Conservation (phyloP, 2,113 vertebrate genomes). For the Ictalurus punctatus region DNA sequence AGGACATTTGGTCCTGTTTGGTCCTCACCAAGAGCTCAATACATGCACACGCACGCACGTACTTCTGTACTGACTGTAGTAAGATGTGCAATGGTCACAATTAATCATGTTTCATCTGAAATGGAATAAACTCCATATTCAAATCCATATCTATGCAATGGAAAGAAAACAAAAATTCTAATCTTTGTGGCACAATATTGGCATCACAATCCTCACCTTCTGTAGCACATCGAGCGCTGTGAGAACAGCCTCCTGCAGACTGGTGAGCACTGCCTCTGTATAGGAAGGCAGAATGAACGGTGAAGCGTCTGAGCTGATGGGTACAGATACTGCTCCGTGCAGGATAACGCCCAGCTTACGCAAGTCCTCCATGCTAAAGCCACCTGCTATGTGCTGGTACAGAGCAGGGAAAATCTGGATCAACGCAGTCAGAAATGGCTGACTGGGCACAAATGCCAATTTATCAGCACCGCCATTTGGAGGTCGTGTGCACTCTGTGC, state of each 20-base stretch:
- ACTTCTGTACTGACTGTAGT: not conserved
- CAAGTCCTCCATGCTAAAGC: slow-evolving; percentile 97
- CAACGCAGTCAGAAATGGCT: slow-evolving; percentile 96
- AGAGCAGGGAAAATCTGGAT: slow-evolving; percentile 97
- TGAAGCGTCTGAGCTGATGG: slow-evolving; percentile 97
- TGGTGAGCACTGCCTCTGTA: slow-evolving; percentile 94
- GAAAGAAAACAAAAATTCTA: not conserved
- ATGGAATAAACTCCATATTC: not conserved
- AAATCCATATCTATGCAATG: not conserved
- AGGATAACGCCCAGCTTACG: slow-evolving; percentile 92
- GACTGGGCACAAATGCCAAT: slow-evolving; percentile 93
- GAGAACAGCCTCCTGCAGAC: slow-evolving; percentile 95
- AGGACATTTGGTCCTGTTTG: not conserved
- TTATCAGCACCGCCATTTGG: slow-evolving; percentile 81
- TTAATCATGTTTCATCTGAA: not conserved
- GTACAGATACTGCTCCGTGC: slow-evolving; percentile 93
- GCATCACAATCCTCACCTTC: slow-evolving; percentile 79
- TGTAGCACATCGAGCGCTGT: slow-evolving; percentile 94
- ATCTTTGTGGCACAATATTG: not conserved
- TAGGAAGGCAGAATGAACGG: slow-evolving; percentile 98
- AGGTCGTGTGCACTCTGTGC: slow-evolving; percentile 92
- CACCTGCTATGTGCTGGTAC: slow-evolving; percentile 94
- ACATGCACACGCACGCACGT: not conserved
- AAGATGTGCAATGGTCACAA: not conserved
- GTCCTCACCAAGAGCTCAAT: not conserved